Percentiles rank a stretch among this genome's conserved stretches.
Evolutionary conservation across 2,113 vertebrate genomes (phyloP).

Genomic region (Aepyceros melampus): DNA sequence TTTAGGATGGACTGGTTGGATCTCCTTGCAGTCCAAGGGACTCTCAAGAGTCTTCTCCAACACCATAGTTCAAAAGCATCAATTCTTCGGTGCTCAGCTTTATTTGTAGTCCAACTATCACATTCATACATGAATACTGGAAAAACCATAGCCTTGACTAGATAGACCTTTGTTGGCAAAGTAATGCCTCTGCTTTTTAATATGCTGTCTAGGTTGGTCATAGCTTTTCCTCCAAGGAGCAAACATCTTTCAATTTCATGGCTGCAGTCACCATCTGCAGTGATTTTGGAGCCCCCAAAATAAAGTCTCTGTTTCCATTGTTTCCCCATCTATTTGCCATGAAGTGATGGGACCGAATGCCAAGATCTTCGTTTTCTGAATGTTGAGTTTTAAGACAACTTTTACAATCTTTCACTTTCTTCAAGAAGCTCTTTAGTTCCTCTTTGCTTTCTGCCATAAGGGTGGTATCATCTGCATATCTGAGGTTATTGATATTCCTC

Average conservation of each 20-base stretch:
- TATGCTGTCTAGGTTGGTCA: neutral
- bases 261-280: neutral
- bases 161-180: neutral
- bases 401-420: neutral
- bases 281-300: neutral
- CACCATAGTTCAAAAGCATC: neutral
- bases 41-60: neutral
- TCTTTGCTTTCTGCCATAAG: neutral
- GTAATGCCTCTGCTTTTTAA: neutral
- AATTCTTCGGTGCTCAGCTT: neutral
- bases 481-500: neutral
- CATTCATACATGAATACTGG: neutral
- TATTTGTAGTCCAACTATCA: neutral
- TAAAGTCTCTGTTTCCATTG: neutral
- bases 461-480: neutral
- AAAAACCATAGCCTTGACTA: neutral
- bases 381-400: neutral
- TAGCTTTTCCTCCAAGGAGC: neutral
- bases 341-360: neutral
- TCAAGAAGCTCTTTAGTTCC: neutral
- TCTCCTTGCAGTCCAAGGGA: neutral
- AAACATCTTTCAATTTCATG: neutral
- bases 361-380: neutral
- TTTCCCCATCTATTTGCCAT: neutral
- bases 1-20: neutral